Percentiles rank a stretch among this genome's conserved stretches.
phyloP scores from a whole-genome alignment of 1,140 invertebrate species.

The Tigriopus japonicus region DNA sequence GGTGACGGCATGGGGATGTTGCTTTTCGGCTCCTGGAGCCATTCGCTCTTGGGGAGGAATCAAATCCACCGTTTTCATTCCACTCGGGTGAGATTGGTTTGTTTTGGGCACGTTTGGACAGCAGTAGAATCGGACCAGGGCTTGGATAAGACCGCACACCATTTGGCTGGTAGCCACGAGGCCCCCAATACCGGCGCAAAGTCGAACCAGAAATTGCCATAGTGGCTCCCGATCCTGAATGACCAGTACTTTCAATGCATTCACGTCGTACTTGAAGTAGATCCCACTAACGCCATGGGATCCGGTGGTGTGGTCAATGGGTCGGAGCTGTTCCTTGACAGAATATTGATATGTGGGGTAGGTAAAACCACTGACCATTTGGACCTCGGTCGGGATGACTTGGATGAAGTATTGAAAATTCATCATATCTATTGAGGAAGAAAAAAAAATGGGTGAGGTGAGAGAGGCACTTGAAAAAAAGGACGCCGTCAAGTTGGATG shows the following conservation, averaged over 20 bases:
- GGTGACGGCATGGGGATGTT: no score
- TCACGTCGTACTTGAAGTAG: constrained; percentile 85
- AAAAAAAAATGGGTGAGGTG: no score
- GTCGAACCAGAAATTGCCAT: constrained; percentile 3
- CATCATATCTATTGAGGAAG: constrained; percentile 26
- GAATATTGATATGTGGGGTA: constrained; percentile 79
- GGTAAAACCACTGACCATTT: constrained; percentile 35
- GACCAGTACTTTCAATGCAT: constrained; percentile 65
- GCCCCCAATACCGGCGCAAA: constrained; percentile 6
- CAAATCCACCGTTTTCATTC: no score
- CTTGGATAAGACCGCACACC: background rate
- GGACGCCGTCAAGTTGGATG: no score
- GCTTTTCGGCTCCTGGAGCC: no score
- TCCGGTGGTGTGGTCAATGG: constrained; percentile 49
- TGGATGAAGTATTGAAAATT: constrained; percentile 85
- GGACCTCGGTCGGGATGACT: constrained; percentile 80
- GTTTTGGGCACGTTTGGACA: no score
- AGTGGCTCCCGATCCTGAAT: constrained; percentile 38
- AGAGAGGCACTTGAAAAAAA: no score
- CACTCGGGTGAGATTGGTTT: no score
- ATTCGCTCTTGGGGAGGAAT: no score
- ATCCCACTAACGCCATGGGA: constrained; percentile 74
- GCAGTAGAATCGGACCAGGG: background rate
- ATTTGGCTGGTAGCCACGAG: constrained; percentile 4
- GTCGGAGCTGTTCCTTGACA: constrained; percentile 63